Evolutionary conservation across 1,140 invertebrate species (phyloP), one percentile per base, ranked within the genome.

Genomic region (Panulirus ornatus): DNA sequence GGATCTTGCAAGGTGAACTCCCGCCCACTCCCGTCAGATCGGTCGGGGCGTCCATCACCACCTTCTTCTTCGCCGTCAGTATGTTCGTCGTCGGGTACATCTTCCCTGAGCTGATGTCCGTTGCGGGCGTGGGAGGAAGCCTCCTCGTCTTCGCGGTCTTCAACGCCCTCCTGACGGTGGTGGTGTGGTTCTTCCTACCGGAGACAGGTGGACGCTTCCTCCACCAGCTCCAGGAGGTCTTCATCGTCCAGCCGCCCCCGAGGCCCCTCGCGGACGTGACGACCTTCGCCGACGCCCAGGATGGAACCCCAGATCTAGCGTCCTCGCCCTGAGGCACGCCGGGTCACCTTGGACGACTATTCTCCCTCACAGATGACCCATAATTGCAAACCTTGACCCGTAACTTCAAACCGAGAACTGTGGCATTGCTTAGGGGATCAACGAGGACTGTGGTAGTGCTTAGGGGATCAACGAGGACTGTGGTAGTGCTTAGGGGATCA

Each of bases 21-120:
- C 63, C 82, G 42, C 86, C 86, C 14, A 82, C 86, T 0, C 76
- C 86, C n/a, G 73, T 88, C 58, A 70, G 86, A 27, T 79, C 47
- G 9, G 22, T 88, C 11, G 86, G 86, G 1, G 54, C 86, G 8
- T 70, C 78, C 63, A 82, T 88, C 63, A 51, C 40, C 42, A 82
- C 42, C 27, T 88, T 34, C 19, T 47, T 71, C 27, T 82, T 44
- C 42, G 40, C 76, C 27, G 16, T 70, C 9, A 44, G 36, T n/a
- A 5, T 82, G 9, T 79, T 88, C 30, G 30, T 82, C 3, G 47
- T 88, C 11, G 70, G 70, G 44, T 70, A 82, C 66, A 14, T 63
- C n/a, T 88, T 88, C 78, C 78, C 66, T 11, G 47, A 36, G n/a
- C n/a, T 82, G 30, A 73, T 71, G 38, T 40, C 30, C 2, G 34